Evolutionary conservation across 2,888 invertebrate genomes (phyloP).

Genomic region (Agriotes lineatus): DNA sequence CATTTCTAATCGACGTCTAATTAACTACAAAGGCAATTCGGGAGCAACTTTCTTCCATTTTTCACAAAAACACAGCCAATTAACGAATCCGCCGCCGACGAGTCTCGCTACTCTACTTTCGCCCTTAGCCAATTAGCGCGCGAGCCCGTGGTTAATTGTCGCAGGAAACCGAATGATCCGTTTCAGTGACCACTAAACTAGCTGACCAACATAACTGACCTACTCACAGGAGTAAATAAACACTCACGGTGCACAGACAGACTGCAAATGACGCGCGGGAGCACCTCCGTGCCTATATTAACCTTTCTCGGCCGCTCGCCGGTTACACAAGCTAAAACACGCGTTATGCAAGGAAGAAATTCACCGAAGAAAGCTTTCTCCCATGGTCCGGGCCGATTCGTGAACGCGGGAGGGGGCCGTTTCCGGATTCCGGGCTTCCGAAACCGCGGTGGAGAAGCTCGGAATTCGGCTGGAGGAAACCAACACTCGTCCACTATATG

Average conservation of each 20-base stretch:
- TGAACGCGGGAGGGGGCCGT: conserved; percentile 21
- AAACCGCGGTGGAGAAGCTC: neutral
- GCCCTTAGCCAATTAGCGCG: conserved; percentile 2
- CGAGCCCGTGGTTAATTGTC: conserved; percentile 1
- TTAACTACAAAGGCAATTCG: too few relatives aligned
- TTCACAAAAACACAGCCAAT: neutral
- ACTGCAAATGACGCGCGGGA: conserved; percentile 42
- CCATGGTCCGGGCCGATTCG: conserved; percentile 35
- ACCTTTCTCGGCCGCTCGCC: conserved; percentile 44
- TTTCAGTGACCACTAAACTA: conserved; percentile 22
- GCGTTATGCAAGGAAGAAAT: conserved; percentile 56
- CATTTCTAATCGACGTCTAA: too few relatives aligned
- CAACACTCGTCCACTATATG: too few relatives aligned
- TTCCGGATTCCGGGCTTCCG: conserved; percentile 12
- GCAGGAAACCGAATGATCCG: conserved; percentile 15
- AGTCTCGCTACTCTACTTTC: conserved; percentile 7
- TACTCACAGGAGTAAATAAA: conserved; percentile 50
- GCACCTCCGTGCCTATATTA: conserved; percentile 44
- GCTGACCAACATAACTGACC: conserved; percentile 50
- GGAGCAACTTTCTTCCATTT: conserved; percentile 12
- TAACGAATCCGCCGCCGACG: neutral
- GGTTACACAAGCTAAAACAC: conserved; percentile 55
- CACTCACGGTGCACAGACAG: conserved; percentile 35
- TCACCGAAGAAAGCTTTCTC: conserved; percentile 57
- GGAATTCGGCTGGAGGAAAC: too few relatives aligned